Conservation (phyloP, 2,797 vertebrate genomes). For the Sciaenops ocellatus region DNA sequence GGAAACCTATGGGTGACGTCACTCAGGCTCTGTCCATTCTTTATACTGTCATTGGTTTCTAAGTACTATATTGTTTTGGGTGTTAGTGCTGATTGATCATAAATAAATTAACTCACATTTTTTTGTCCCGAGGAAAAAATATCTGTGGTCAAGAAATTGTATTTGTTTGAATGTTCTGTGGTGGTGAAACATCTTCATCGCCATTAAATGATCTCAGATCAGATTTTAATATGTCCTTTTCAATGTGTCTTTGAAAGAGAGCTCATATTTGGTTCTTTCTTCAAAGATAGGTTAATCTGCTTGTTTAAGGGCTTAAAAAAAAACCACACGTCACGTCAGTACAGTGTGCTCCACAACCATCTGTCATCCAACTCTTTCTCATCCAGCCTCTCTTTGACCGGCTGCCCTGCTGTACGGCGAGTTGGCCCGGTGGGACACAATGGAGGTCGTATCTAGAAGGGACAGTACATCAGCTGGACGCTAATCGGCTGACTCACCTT, state of each 20-base stretch:
- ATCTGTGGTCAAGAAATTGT: background rate
- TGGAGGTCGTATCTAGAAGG: constrained; percentile 69
- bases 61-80: background rate
- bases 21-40: background rate
- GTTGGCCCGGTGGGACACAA: constrained; percentile 50
- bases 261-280: background rate
- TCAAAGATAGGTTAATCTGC: background rate
- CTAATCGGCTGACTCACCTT: constrained; percentile 83
- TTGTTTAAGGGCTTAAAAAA: constrained; percentile 4
- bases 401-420: constrained; percentile 27
- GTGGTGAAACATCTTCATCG: background rate
- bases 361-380: constrained; percentile 25
- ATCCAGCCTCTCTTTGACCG: constrained; percentile 44
- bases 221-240: background rate
- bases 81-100: background rate
- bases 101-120: background rate
- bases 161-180: background rate
- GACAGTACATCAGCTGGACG: constrained; percentile 80
- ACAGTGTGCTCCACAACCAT: constrained; percentile 6
- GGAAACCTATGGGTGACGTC: too few relatives aligned
- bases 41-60: background rate
- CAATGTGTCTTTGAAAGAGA: background rate
- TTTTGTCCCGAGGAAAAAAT: background rate
- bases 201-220: background rate
- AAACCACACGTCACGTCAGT: background rate